Conservation (phyloP, 2,113 vertebrate species). For the Esox niger region DNA sequence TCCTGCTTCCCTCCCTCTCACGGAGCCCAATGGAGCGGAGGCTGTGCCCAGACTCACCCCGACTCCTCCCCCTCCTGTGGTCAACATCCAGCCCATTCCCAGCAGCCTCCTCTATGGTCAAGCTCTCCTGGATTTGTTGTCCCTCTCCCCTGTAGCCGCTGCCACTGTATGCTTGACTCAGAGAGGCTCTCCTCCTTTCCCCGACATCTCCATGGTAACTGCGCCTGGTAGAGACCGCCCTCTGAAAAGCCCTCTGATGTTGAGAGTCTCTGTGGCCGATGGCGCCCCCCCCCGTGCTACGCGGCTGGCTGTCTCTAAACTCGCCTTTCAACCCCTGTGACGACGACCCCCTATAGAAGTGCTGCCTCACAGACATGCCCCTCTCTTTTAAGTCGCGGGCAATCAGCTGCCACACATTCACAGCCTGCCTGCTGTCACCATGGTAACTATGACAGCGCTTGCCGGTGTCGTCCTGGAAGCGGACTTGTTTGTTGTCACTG, state of each 20-base stretch:
- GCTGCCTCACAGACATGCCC: constrained; percentile 58
- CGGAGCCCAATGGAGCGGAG: constrained; percentile 7
- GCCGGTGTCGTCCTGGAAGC: constrained; percentile 53
- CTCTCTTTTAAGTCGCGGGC: constrained; percentile 58
- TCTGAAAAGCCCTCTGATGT: constrained; percentile 57
- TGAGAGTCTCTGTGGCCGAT: constrained; percentile 43
- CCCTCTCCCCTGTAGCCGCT: constrained; percentile 42
- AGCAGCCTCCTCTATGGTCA: neutral
- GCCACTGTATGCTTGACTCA: constrained; percentile 38
- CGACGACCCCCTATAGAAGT: constrained; percentile 43
- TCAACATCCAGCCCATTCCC: constrained; percentile 33
- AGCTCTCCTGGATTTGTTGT: constrained; percentile 20
- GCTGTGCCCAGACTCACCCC: neutral
- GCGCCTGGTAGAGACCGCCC: constrained; percentile 56
- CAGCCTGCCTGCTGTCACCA: constrained; percentile 6
- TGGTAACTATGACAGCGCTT: constrained; percentile 13
- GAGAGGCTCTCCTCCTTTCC: constrained; percentile 47
- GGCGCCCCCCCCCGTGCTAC: constrained; percentile 52
- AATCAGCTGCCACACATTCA: constrained; percentile 54
- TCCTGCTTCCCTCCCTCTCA: constrained; percentile 23
- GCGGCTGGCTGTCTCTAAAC: constrained; percentile 51
- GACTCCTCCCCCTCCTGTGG: constrained; percentile 4
- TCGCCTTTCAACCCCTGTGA: constrained; percentile 42
- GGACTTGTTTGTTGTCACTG: constrained; percentile 58
- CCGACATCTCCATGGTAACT: constrained; percentile 68